A percentile compares a stretch with the other conserved stretches of the same genome.
Conservation (phyloP, 1,140 invertebrate genomes). For the Cotesia typhae region DNA sequence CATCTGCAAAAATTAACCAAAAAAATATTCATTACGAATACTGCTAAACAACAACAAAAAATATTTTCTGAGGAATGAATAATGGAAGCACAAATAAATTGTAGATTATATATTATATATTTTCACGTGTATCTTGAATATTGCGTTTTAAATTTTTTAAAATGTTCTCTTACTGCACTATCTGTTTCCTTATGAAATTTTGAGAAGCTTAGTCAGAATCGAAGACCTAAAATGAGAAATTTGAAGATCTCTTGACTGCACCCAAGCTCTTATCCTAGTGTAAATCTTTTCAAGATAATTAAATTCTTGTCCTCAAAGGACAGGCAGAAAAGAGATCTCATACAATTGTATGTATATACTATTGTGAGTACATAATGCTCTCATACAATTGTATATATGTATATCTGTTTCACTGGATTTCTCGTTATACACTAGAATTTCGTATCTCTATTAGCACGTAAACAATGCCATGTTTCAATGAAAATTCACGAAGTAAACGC, state of each 20-base stretch:
- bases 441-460: background rate
- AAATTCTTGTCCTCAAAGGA: conserved; percentile 26
- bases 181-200: conserved; percentile 19
- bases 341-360: background rate
- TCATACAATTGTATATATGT: background rate
- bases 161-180: conserved; percentile 30
- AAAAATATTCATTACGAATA: conserved; percentile 3
- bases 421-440: too few species aligned
- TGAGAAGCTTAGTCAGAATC: background rate
- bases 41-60: background rate
- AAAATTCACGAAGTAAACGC: conserved; percentile 22
- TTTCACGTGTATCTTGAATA: background rate
- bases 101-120: background rate
- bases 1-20: conserved; percentile 73
- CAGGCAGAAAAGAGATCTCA: conserved; percentile 6
- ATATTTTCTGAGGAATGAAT: conserved; percentile 33
- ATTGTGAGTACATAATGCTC: background rate
- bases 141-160: background rate
- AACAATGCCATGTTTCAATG: conserved; percentile 22
- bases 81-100: background rate
- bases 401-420: too few species aligned
- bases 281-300: conserved; percentile 20
- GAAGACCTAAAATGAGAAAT: conserved; percentile 10
- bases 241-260: background rate
- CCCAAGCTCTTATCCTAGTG: background rate